phyloP scores from a whole-genome alignment of 2,888 invertebrate genomes.

The Rhamphomyia laevipes region DNA sequence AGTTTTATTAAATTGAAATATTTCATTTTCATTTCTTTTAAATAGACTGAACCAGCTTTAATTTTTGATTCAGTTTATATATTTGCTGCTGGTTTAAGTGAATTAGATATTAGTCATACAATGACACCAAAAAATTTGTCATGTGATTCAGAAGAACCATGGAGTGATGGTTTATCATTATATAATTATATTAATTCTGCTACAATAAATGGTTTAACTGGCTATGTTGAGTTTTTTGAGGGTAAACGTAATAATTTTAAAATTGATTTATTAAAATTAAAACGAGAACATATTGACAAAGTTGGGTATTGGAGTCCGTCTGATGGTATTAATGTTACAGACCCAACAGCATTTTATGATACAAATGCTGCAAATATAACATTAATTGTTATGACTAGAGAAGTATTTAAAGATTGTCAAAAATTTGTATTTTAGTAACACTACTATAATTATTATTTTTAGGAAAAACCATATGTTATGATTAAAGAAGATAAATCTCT shows the following conservation, averaged over 20 bases:
- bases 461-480: slow-evolving; percentile 90
- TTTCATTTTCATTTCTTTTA: background rate
- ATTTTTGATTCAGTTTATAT: slow-evolving; percentile 79
- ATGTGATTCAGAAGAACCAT: slow-evolving; percentile 65
- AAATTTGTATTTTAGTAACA: background rate
- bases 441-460: slow-evolving; percentile 15
- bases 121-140: slow-evolving; percentile 63
- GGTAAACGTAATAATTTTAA: slow-evolving; percentile 74
- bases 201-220: slow-evolving; percentile 75
- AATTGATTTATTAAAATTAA: slow-evolving; percentile 71
- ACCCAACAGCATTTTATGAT: slow-evolving; percentile 75
- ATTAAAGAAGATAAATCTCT: slow-evolving; percentile 72
- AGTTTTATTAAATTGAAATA: background rate
- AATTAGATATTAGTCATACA: slow-evolving; percentile 56
- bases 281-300: slow-evolving; percentile 63
- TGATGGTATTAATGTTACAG: slow-evolving; percentile 68
- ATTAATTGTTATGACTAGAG: slow-evolving; percentile 77
- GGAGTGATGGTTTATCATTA: slow-evolving; percentile 65
- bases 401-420: slow-evolving; percentile 43
- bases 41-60: slow-evolving; percentile 73
- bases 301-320: slow-evolving; percentile 72
- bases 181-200: slow-evolving; percentile 65
- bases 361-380: slow-evolving; percentile 75
- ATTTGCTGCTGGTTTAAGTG: slow-evolving; percentile 63
- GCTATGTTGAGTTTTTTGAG: slow-evolving; percentile 74